Evolutionary conservation across 1,140 invertebrate genomes (phyloP).

Genomic region (Globodera ellingtonae): DNA sequence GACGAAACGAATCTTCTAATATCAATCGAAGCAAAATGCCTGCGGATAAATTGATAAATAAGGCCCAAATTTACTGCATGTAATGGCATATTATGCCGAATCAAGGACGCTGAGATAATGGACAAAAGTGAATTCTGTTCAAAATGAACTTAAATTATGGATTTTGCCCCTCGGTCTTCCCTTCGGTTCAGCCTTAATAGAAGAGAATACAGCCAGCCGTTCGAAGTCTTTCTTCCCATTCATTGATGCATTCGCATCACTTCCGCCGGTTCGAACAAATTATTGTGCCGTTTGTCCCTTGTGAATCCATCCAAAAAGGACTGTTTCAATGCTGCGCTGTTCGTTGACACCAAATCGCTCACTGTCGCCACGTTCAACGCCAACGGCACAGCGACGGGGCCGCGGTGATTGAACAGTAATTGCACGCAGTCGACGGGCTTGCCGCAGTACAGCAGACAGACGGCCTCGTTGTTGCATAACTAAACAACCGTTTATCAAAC

Average conservation of each 20-base stretch:
- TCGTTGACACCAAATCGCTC: constrained; percentile 34
- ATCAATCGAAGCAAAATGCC: too few relatives aligned
- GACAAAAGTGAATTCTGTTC: too few relatives aligned
- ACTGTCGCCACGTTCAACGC: constrained; percentile 25
- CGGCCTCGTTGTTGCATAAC: constrained; percentile 35
- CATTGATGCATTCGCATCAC: background rate
- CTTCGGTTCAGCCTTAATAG: too few relatives aligned
- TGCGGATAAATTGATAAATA: too few relatives aligned
- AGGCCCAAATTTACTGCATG: too few relatives aligned
- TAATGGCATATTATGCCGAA: too few relatives aligned
- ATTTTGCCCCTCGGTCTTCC: too few relatives aligned
- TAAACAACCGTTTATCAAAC: background rate
- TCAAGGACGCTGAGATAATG: too few relatives aligned
- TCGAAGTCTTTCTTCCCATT: background rate
- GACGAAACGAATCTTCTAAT: too few relatives aligned
- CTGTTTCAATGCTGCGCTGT: constrained; percentile 21
- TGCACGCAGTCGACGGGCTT: constrained; percentile 27
- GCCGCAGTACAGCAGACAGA: constrained; percentile 32
- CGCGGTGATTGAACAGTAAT: constrained; percentile 29
- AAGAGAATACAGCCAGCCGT: too few relatives aligned
- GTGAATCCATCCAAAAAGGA: background rate
- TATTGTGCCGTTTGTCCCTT: background rate
- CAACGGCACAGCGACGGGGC: constrained; percentile 27
- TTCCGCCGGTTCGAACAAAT: background rate
- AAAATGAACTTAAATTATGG: too few relatives aligned